phyloP scores from a whole-genome alignment of 2,113 vertebrate species.

The Protobothrops mucrosquamatus region DNA sequence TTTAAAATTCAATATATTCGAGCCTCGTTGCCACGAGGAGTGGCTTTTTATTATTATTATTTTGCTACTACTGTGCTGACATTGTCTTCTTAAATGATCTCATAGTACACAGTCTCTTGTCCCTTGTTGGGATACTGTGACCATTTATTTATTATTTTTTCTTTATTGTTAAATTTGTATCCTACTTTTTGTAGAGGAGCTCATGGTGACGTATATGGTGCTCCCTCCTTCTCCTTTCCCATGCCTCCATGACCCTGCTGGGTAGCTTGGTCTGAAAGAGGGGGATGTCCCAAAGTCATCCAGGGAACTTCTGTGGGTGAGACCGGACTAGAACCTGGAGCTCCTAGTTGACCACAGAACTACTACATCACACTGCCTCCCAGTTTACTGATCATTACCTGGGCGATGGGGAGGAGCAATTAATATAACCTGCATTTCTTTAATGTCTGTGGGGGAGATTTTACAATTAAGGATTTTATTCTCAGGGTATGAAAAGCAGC shows the following conservation, averaged over 20 bases:
- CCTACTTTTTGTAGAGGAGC: too few species aligned
- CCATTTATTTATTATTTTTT: not conserved
- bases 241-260: too few species aligned
- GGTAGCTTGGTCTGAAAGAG: too few species aligned
- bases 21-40: not conserved
- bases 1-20: not conserved
- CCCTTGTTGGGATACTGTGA: not conserved
- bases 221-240: too few species aligned
- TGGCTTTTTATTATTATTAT: not conserved
- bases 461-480: not conserved
- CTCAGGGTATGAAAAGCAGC: not conserved
- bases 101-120: not conserved
- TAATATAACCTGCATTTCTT: not conserved
- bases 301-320: too few species aligned
- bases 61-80: not conserved
- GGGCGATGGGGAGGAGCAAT: not conserved
- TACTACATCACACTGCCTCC: not conserved
- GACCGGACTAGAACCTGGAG: too few species aligned
- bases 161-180: too few species aligned
- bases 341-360: too few species aligned
- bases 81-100: not conserved
- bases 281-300: too few species aligned
- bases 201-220: too few species aligned
- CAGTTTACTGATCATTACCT: not conserved
- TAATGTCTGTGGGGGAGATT: not conserved